Percentiles rank a stretch among this genome's conserved stretches.
Conservation (phyloP, 2,888 invertebrate genomes). For the Syrphus vitripennis region DNA sequence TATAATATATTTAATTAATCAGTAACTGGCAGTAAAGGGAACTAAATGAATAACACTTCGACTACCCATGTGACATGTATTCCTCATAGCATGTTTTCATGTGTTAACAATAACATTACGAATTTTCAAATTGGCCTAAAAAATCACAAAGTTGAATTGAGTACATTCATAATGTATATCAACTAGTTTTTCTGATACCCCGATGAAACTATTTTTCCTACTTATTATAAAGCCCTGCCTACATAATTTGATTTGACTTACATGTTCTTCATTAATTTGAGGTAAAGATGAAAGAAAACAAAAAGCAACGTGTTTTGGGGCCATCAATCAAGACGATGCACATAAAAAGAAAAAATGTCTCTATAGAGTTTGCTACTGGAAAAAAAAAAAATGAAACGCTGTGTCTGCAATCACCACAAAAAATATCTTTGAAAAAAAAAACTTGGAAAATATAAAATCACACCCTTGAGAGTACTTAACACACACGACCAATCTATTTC, state of each 20-base stretch:
- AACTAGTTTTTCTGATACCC: background rate
- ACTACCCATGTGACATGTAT: too few species aligned
- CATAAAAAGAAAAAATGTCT: background rate
- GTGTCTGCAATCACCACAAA: constrained; percentile 44
- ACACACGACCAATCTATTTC: constrained; percentile 62
- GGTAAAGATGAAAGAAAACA: constrained; percentile 23
- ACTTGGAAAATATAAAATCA: constrained; percentile 20
- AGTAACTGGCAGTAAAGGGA: too few species aligned
- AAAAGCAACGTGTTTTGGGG: constrained; percentile 5
- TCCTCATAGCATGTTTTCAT: background rate
- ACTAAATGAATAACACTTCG: too few species aligned
- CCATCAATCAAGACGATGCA: constrained; percentile 43
- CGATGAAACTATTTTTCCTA: background rate
- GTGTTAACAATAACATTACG: background rate
- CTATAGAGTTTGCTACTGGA: background rate
- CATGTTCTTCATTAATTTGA: constrained; percentile 3
- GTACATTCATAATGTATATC: background rate
- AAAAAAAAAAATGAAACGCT: constrained; percentile 16
- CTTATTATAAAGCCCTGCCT: background rate
- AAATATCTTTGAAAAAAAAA: background rate
- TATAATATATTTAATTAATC: too few species aligned
- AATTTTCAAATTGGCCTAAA: background rate
- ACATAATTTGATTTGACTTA: constrained; percentile 8
- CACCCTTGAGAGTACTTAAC: constrained; percentile 52
- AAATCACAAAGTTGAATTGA: background rate